phyloP scores from a whole-genome alignment of 2,113 vertebrate species.

The Monopterus albus region DNA sequence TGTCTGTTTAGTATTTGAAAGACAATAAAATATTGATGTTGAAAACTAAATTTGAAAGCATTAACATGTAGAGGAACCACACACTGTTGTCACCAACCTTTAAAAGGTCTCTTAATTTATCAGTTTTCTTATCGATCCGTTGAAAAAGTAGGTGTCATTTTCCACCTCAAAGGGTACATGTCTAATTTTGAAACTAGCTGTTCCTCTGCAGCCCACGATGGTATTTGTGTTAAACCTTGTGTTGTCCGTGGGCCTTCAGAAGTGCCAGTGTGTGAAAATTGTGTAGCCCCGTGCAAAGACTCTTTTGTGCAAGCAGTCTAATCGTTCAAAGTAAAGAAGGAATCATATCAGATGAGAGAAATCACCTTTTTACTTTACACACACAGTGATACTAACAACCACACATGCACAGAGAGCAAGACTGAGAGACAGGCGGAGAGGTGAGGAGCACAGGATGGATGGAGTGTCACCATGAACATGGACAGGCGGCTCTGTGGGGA shows the following conservation, averaged over 20 bases:
- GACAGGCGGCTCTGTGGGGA: constrained; percentile 33
- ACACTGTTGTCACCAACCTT: background rate
- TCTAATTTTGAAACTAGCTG: constrained; percentile 50
- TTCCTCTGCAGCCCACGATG: constrained; percentile 28
- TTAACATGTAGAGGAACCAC: background rate
- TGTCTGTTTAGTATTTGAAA: no score
- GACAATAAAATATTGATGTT: no score
- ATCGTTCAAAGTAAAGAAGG: constrained; percentile 30
- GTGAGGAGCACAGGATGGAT: constrained; percentile 81
- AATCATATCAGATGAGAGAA: constrained; percentile 43
- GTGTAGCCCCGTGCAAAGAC: background rate
- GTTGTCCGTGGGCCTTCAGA: background rate
- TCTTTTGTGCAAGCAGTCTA: background rate
- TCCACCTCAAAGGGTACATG: background rate
- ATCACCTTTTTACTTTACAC: constrained; percentile 17
- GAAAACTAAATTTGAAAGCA: background rate
- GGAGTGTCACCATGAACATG: constrained; percentile 60
- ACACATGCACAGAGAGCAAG: constrained; percentile 46
- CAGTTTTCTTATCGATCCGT: constrained; percentile 13
- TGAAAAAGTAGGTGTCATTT: constrained; percentile 27
- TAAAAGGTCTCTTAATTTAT: background rate
- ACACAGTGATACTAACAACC: constrained; percentile 9
- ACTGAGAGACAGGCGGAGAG: constrained; percentile 72
- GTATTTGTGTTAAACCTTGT: background rate
- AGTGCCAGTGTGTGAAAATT: background rate